Percentiles rank a stretch among this genome's conserved stretches.
Evolutionary conservation across 2,888 invertebrate species (phyloP).

Genomic region (Malthinus flaveolus): DNA sequence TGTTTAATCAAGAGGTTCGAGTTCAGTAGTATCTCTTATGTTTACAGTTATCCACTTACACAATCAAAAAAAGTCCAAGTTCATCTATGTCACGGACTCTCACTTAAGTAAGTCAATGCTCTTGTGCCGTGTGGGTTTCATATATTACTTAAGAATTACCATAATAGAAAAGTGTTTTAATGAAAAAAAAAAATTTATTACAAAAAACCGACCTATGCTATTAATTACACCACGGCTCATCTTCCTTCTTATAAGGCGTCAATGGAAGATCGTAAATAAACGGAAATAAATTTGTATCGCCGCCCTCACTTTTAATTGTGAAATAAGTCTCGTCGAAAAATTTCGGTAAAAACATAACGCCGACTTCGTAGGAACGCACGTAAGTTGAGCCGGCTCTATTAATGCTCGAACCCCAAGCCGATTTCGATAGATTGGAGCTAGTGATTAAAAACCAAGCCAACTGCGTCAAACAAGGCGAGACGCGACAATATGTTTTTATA

Average conservation of each 20-base stretch:
- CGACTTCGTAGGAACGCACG: conserved; percentile 88
- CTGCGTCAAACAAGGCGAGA: conserved; percentile 67
- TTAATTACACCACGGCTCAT: conserved; percentile 64
- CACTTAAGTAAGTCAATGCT: neutral
- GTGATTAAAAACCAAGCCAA: conserved; percentile 86
- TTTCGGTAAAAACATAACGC: conserved; percentile 84
- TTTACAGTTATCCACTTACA: neutral
- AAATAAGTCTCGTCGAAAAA: conserved; percentile 70
- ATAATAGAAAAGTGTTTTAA: neutral
- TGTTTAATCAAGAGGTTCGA: neutral
- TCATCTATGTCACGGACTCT: neutral
- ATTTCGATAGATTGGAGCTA: conserved; percentile 94
- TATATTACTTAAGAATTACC: neutral
- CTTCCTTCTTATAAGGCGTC: conserved; percentile 67
- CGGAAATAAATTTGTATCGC: conserved; percentile 56
- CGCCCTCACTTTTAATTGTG: conserved; percentile 41
- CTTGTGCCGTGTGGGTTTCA: neutral
- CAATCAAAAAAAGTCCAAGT: conserved; percentile 1
- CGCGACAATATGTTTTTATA: conserved; percentile 86
- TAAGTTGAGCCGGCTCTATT: conserved; percentile 63
- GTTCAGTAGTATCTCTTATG: neutral
- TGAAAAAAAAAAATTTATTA: neutral
- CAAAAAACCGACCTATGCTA: neutral
- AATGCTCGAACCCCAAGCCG: conserved; percentile 89
- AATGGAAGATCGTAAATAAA: conserved; percentile 85